A percentile compares a stretch with the other conserved stretches of the same genome.
These are phyloP conservation scores for Lacerta bilineata DNA, from an alignment of 2,797 vertebrate species.

Conservation along the genomic window DNA sequence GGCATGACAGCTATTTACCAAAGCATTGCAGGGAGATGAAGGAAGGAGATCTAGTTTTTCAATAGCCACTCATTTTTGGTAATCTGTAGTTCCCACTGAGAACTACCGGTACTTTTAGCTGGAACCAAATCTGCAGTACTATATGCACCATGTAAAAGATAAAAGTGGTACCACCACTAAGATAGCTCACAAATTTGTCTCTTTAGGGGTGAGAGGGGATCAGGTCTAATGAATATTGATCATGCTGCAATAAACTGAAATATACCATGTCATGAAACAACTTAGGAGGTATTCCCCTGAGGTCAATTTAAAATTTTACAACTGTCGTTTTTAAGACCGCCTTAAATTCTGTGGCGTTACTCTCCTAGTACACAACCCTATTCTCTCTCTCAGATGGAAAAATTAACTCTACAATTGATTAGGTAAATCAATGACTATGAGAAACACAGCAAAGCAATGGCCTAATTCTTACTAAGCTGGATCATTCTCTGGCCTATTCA, in stretches of 20 bases:
- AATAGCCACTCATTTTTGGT: not conserved
- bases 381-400: not conserved
- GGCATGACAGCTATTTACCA: not conserved
- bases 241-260: not conserved
- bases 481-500: not conserved
- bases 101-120: not conserved
- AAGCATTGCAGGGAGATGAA: not conserved
- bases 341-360: not conserved
- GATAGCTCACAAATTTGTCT: not conserved
- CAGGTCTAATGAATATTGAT: not conserved
- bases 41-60: not conserved
- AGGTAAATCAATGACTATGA: not conserved
- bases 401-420: not conserved
- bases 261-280: not conserved
- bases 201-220: not conserved
- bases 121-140: not conserved
- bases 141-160: not conserved
- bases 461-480: not conserved
- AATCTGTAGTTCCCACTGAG: not conserved
- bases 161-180: not conserved
- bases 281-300: not conserved
- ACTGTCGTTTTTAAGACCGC: not conserved
- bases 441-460: not conserved
- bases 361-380: no score
- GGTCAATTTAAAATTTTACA: not conserved